These are phyloP conservation scores for Reticulitermes speratus DNA, from an alignment of 1,140 invertebrate genomes.

Conservation along the genomic window DNA sequence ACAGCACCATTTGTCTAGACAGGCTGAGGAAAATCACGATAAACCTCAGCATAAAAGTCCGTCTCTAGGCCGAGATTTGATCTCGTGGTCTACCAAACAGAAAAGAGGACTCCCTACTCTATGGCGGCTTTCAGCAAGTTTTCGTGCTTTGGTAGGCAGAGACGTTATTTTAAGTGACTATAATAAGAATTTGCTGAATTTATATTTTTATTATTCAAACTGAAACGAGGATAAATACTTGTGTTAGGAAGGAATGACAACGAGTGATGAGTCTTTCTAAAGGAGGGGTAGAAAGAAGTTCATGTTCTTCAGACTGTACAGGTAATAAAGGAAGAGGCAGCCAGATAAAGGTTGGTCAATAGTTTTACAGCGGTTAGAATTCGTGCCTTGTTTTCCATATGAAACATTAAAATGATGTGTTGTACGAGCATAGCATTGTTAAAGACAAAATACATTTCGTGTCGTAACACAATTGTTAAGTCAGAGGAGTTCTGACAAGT, in stretches of 20 bases:
- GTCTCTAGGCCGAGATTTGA: too few species aligned
- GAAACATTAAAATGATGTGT: not conserved
- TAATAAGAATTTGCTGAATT: too few species aligned
- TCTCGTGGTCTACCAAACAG: too few species aligned
- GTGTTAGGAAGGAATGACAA: not conserved
- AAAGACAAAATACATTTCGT: not conserved
- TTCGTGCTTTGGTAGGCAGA: too few species aligned
- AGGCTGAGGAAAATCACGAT: too few species aligned
- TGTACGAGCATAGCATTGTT: not conserved
- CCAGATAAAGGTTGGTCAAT: not conserved
- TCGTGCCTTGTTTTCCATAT: not conserved
- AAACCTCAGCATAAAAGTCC: too few species aligned
- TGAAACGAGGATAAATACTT: not conserved
- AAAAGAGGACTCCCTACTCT: too few species aligned
- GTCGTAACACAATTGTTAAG: not conserved
- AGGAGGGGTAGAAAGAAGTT: not conserved
- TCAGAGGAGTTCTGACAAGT: not conserved
- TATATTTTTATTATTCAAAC: not conserved
- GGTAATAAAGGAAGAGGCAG: not conserved
- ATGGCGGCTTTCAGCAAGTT: too few species aligned
- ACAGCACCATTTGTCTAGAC: too few species aligned
- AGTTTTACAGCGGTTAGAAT: not conserved
- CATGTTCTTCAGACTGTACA: not conserved
- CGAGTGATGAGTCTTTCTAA: not conserved
- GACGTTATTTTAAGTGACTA: too few species aligned